Conservation (phyloP, 1,140 invertebrate species). For the Drosophila asahinai region DNA sequence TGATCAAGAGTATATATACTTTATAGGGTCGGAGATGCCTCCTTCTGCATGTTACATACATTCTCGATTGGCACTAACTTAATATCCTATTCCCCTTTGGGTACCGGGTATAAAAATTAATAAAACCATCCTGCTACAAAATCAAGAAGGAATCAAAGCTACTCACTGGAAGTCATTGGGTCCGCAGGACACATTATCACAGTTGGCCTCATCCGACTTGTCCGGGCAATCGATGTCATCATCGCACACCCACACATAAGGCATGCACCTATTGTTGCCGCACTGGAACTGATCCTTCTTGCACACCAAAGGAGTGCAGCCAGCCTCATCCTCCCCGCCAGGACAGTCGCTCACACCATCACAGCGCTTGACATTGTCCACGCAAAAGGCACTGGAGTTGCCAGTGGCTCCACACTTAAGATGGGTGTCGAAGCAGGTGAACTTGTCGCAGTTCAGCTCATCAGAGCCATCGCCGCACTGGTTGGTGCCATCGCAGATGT, state of each 20-base stretch:
- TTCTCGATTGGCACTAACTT: no score
- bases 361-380: slow-evolving; percentile 75
- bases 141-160: slow-evolving; percentile 5
- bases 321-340: slow-evolving; percentile 88
- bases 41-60: no score
- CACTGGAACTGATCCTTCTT: slow-evolving; percentile 90
- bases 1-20: no score
- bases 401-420: slow-evolving; percentile 72
- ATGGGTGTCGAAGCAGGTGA: slow-evolving; percentile 76
- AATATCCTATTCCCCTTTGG: no score
- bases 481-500: slow-evolving; percentile 89
- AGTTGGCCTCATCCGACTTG: slow-evolving; percentile 89
- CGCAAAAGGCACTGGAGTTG: slow-evolving; percentile 77
- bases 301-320: slow-evolving; percentile 86
- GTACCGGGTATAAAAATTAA: no score
- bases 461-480: slow-evolving; percentile 89
- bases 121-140: no score
- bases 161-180: slow-evolving; percentile 85
- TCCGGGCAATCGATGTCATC: slow-evolving; percentile 91
- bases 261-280: slow-evolving; percentile 90
- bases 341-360: slow-evolving; percentile 89
- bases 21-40: no score
- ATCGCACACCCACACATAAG: slow-evolving; percentile 92
- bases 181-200: slow-evolving; percentile 86
- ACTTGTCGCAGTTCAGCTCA: slow-evolving; percentile 88